Percentiles rank a stretch among this genome's conserved stretches.
These are phyloP conservation scores for Drosophila meridiana DNA, from an alignment of 2,888 invertebrate genomes.

Conservation along the genomic window DNA sequence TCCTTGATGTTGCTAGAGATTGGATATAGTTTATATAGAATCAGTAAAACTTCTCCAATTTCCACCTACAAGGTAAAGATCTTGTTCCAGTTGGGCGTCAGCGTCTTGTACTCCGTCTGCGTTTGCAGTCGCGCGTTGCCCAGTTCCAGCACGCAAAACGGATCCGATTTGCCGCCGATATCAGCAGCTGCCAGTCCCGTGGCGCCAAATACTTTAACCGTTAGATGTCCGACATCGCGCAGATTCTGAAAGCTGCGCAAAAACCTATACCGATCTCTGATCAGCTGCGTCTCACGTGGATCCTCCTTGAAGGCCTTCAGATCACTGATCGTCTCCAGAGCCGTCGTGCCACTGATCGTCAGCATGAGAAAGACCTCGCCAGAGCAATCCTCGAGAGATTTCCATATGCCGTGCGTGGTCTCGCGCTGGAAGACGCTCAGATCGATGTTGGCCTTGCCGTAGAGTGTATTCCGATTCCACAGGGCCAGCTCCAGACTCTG, in stretches of 20 bases:
- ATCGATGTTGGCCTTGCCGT: conserved; percentile 92
- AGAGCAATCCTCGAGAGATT: conserved; percentile 95
- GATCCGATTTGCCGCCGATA: conserved; percentile 98
- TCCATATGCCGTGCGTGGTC: conserved; percentile 95
- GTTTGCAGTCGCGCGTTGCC: conserved; percentile 98
- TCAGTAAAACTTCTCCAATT: too few species aligned
- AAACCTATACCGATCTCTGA: conserved; percentile 87
- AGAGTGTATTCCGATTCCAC: conserved; percentile 87
- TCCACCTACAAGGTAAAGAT: conserved; percentile 97
- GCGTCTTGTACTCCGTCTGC: conserved; percentile 99
- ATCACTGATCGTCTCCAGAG: conserved; percentile 96
- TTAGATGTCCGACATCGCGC: conserved; percentile 96
- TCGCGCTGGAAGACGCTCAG: conserved; percentile 93
- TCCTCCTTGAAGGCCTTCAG: conserved; percentile 93
- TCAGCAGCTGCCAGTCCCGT: conserved; percentile 97
- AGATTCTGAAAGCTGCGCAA: conserved; percentile 89
- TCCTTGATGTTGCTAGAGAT: conserved; percentile 93
- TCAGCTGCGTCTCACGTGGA: conserved; percentile 88
- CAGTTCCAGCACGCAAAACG: conserved; percentile 98
- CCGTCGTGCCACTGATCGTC: conserved; percentile 97
- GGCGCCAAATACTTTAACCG: conserved; percentile 95
- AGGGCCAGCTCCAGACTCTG: conserved; percentile 96
- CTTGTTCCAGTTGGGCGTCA: conserved; percentile 99
- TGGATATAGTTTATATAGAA: background rate
- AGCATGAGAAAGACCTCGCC: conserved; percentile 93